These are phyloP conservation scores for Hipposideros larvatus DNA, from an alignment of 2,797 vertebrate genomes.

Conservation along the genomic window DNA sequence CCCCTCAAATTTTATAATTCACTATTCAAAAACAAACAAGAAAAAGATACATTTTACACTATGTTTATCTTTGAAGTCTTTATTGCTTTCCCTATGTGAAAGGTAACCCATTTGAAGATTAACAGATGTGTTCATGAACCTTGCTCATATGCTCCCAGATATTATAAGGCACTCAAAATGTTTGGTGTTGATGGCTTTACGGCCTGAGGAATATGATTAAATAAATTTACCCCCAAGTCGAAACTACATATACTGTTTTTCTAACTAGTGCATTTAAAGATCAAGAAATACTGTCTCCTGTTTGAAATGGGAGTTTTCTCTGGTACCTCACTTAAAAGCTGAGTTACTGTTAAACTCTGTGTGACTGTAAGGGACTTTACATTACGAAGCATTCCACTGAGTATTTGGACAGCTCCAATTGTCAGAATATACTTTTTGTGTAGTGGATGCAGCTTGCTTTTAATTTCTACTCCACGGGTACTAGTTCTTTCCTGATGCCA, in stretches of 20 bases:
- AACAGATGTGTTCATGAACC: not conserved
- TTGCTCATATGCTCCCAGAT: not conserved
- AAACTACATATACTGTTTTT: not conserved
- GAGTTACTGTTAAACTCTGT: constrained; percentile 41
- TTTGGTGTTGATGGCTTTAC: constrained; percentile 8
- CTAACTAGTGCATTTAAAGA: not conserved
- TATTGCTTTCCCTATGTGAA: constrained; percentile 4
- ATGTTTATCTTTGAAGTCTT: not conserved
- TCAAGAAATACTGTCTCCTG: not conserved
- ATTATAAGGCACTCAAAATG: constrained; percentile 29
- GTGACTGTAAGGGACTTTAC: not conserved
- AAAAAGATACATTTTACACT: not conserved
- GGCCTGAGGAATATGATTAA: constrained; percentile 15
- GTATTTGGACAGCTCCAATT: not conserved
- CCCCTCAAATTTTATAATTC: not conserved
- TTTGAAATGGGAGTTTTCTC: constrained; percentile 2
- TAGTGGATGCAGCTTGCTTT: not conserved
- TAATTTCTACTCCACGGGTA: not conserved
- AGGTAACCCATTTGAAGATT: not conserved
- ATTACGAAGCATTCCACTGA: not conserved
- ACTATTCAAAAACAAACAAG: not conserved
- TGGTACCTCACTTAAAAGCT: not conserved
- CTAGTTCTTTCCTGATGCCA: not conserved
- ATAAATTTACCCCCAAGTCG: not conserved
- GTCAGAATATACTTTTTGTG: not conserved